A percentile compares a stretch with the other conserved stretches of the same genome.
Conservation (phyloP, 1,140 invertebrate species). For the Aphis gossypii region DNA sequence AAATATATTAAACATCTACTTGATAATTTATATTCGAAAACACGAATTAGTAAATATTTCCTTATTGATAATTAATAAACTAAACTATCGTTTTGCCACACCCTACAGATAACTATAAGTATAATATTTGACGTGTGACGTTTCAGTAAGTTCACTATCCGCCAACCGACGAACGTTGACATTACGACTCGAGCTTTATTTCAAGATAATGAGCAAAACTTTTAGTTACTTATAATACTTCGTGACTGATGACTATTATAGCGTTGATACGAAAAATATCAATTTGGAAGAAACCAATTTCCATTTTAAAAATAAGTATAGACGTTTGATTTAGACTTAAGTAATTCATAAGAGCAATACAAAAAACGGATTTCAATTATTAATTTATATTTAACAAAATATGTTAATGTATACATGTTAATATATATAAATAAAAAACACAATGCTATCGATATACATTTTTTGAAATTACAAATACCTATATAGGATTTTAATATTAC, state of each 20-base stretch:
- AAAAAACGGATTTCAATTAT: neutral
- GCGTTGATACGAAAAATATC: neutral
- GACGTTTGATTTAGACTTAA: neutral
- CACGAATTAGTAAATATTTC: neutral
- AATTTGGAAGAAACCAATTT: neutral
- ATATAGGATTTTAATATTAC: neutral
- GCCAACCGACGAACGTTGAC: neutral
- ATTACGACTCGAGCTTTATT: neutral
- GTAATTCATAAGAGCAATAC: neutral
- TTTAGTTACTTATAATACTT: neutral
- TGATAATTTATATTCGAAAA: neutral
- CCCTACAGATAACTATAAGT: neutral
- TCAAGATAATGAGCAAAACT: slow-evolving; percentile 22
- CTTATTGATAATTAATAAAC: neutral
- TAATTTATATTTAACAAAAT: neutral
- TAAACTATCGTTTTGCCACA: neutral
- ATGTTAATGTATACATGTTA: neutral
- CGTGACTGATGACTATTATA: neutral
- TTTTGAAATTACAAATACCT: neutral
- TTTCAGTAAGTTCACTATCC: neutral
- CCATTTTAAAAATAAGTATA: neutral
- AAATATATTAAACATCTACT: neutral
- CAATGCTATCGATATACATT: neutral
- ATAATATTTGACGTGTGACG: neutral
- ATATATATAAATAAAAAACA: neutral